Conservation (phyloP, 2,888 invertebrate species). For the Watsonalla binaria region DNA sequence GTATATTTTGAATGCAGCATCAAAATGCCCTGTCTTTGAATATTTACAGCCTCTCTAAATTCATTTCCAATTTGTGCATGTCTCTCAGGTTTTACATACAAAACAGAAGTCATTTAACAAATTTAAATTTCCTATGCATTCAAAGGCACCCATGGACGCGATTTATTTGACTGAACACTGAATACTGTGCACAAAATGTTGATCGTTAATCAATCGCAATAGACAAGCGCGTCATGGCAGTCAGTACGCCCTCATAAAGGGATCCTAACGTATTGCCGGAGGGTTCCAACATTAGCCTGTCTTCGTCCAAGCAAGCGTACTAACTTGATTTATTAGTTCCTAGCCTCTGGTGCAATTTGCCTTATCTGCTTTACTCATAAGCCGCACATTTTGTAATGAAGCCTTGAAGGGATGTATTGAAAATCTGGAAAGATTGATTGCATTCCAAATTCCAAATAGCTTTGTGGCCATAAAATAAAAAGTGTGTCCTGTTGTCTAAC, state of each 20-base stretch:
- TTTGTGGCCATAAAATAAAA: no score
- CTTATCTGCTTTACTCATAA: conserved; percentile 37
- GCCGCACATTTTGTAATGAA: conserved; percentile 9
- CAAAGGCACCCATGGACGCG: background rate
- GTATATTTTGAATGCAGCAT: background rate
- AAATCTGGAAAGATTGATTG: background rate
- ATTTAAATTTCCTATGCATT: background rate
- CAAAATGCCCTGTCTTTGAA: background rate
- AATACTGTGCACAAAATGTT: conserved; percentile 2
- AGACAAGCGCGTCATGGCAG: conserved; percentile 16
- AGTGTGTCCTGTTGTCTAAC: no score
- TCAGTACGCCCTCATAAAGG: conserved; percentile 23
- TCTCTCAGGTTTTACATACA: background rate
- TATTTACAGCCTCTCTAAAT: background rate
- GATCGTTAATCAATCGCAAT: conserved; percentile 10
- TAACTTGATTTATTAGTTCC: conserved; percentile 36
- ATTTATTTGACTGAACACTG: conserved; percentile 1
- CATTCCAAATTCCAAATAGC: background rate
- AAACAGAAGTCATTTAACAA: background rate
- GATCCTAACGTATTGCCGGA: conserved; percentile 25
- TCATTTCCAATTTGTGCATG: background rate
- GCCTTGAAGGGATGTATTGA: background rate
- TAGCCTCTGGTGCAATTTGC: conserved; percentile 36
- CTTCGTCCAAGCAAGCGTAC: conserved; percentile 28
- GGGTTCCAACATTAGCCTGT: conserved; percentile 27